Conservation (phyloP, 2,113 vertebrate genomes). For the Dicerorhinus sumatrensis region DNA sequence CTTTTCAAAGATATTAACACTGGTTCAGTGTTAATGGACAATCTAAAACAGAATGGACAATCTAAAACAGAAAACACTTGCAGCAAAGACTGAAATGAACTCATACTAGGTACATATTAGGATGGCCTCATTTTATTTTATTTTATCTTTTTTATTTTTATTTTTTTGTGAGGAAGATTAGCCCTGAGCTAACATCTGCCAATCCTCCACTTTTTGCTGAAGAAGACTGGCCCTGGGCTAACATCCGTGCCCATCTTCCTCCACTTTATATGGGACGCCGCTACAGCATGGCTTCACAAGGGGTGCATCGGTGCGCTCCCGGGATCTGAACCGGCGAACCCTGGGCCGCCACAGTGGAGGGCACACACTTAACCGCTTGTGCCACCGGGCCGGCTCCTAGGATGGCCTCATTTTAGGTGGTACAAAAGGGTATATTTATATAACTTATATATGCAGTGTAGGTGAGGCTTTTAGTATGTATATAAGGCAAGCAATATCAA, state of each 20-base stretch:
- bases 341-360: too few species aligned
- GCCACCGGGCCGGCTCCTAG: too few species aligned
- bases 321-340: too few species aligned
- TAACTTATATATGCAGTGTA: neutral
- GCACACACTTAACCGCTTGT: too few species aligned
- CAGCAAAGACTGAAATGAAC: neutral
- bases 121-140: neutral
- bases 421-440: neutral
- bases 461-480: neutral
- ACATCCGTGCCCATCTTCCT: too few species aligned
- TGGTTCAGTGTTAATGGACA: neutral
- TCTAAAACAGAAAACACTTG: neutral
- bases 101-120: neutral
- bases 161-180: too few species aligned
- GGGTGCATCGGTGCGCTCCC: fast-evolving
- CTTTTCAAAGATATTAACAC: slow-evolving; percentile 19
- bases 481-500: neutral
- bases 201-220: too few species aligned
- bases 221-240: too few species aligned
- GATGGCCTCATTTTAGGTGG: neutral
- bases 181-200: too few species aligned
- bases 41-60: neutral
- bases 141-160: too few species aligned
- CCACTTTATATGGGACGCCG: too few species aligned
- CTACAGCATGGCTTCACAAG: too few species aligned